Percentiles rank a stretch among this genome's conserved stretches.
Evolutionary conservation across 1,140 invertebrate species (phyloP).

Genomic region (Medauroidea extradentata): DNA sequence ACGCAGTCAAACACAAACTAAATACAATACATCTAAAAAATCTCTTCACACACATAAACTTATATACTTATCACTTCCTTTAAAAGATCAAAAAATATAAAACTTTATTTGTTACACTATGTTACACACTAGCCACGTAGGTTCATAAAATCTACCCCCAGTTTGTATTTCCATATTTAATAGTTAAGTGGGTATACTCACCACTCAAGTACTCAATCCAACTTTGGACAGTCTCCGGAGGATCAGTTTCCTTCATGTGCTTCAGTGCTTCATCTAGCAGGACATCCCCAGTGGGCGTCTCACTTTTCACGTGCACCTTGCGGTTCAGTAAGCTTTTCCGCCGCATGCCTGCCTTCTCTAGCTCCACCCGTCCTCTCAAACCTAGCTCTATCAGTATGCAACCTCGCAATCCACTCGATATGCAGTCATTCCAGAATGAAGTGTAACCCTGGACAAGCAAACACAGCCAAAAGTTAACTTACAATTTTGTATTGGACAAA

Average conservation of each 20-base stretch:
- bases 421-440: conserved; percentile 99
- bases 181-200: too few species aligned
- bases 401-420: conserved; percentile 96
- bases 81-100: too few species aligned
- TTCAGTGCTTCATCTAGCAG: conserved; percentile 97
- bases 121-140: too few species aligned
- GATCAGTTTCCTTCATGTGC: conserved; percentile 96
- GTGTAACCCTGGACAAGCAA: conserved; percentile 85
- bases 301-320: conserved; percentile 75
- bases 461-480: conserved; percentile 20
- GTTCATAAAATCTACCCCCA: too few species aligned
- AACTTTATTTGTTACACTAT: too few species aligned
- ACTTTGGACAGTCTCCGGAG: conserved; percentile 94
- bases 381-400: conserved; percentile 98
- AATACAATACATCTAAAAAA: too few species aligned
- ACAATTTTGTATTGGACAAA: too few species aligned
- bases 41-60: too few species aligned
- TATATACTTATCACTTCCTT: too few species aligned
- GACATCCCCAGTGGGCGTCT: conserved; percentile 95
- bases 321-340: conserved; percentile 82
- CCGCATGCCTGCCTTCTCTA: conserved; percentile 95
- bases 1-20: too few species aligned
- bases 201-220: conserved; percentile 99
- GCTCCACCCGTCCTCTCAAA: conserved; percentile 87
- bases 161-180: too few species aligned